These are phyloP conservation scores for Agriopis marginaria DNA, from an alignment of 2,888 invertebrate species.

Conservation along the genomic window DNA sequence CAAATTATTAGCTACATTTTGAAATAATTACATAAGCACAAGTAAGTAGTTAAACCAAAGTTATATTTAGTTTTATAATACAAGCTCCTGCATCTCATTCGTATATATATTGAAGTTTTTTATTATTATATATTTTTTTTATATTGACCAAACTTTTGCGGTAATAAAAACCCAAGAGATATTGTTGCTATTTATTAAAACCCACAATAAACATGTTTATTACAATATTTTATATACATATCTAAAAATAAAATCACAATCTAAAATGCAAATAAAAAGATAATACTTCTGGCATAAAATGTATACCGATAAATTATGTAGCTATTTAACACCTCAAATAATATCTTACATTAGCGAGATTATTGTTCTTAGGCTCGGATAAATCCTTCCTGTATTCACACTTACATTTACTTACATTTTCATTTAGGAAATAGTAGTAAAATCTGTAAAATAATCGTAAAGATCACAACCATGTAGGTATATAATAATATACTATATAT, in stretches of 20 bases:
- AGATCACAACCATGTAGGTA: not conserved
- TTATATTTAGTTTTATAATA: not conserved
- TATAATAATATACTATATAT: too few species aligned
- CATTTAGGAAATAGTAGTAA: not conserved
- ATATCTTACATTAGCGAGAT: not conserved
- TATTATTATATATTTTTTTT: too few species aligned
- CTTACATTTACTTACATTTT: not conserved
- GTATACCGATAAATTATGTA: not conserved
- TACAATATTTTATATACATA: not conserved
- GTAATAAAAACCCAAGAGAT: not conserved
- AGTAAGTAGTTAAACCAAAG: not conserved
- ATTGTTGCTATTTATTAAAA: slow-evolving; percentile 2
- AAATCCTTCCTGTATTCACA: not conserved
- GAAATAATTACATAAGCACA: not conserved
- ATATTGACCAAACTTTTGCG: not conserved
- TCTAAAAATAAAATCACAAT: not conserved
- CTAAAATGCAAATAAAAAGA: not conserved
- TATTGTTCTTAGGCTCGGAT: not conserved
- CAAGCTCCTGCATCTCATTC: too few species aligned
- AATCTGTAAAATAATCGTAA: not conserved
- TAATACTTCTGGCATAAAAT: not conserved
- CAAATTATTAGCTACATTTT: not conserved
- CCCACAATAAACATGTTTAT: not conserved
- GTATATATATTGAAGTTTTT: too few species aligned
- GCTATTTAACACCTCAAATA: not conserved